Evolutionary conservation across 2,888 invertebrate species (phyloP).

Genomic region (Tipula unca): DNA sequence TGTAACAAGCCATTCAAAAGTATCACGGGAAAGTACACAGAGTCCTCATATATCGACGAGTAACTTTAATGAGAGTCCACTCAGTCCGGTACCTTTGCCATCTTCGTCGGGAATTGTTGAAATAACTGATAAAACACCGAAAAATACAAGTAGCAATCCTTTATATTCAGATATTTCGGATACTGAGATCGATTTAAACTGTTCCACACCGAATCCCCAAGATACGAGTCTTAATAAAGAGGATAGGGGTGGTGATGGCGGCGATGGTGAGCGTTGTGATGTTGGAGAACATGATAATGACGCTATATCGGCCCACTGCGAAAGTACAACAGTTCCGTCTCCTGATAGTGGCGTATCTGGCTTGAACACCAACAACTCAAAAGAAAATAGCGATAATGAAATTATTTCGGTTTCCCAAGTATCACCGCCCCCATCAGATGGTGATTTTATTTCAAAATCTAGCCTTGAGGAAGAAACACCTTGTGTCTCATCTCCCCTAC

Average conservation of each 20-base stretch:
- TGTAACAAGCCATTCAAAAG: not conserved
- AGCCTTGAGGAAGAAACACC: not conserved
- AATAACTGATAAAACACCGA: not conserved
- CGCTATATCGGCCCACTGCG: not conserved
- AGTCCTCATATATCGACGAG: slow-evolving; percentile 2
- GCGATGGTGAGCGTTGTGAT: not conserved
- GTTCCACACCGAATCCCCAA: not conserved
- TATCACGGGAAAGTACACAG: not conserved
- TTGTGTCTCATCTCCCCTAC: not conserved
- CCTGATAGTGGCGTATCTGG: not conserved
- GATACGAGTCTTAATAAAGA: not conserved
- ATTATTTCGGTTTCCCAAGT: not conserved
- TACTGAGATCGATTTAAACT: not conserved
- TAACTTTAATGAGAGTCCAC: not conserved
- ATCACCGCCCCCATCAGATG: not conserved
- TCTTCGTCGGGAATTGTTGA: not conserved
- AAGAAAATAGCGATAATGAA: not conserved
- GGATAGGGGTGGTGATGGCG: not conserved
- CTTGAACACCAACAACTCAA: not conserved
- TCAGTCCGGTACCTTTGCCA: not conserved
- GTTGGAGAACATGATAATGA: not conserved
- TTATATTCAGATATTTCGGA: not conserved
- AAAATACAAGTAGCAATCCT: not conserved
- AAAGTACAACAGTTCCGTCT: not conserved
- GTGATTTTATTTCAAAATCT: not conserved